Evolutionary conservation across 2,113 vertebrate species (phyloP).

Genomic region (Tetraodon nigroviridis): DNA sequence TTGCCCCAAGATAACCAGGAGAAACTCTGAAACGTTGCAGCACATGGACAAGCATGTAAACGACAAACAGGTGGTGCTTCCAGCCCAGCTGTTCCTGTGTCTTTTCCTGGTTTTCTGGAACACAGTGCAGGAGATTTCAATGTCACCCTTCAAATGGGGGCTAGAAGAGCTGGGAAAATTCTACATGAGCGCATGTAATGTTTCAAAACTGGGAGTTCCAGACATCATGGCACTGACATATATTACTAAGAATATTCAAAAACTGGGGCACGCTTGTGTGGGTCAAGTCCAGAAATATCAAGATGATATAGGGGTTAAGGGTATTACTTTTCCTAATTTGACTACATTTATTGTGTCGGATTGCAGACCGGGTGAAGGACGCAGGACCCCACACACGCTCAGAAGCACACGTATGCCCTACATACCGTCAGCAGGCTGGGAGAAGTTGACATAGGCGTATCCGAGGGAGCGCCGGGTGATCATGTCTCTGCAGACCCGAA

Average conservation of each 20-base stretch:
- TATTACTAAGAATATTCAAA: conserved; percentile 6
- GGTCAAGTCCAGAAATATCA: conserved; percentile 38
- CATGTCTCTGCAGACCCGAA: conserved; percentile 97
- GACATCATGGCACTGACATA: neutral
- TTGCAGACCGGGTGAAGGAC: neutral
- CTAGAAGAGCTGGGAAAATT: conserved; percentile 55
- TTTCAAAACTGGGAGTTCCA: neutral
- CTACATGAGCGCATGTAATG: neutral
- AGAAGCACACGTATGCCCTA: no score
- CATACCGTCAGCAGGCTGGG: conserved; percentile 92
- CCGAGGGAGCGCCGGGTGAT: conserved; percentile 96
- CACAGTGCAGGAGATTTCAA: conserved; percentile 27
- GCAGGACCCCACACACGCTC: neutral
- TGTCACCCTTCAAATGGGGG: conserved; percentile 65
- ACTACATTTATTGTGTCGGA: no score
- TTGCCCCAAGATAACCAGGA: conserved; percentile 9
- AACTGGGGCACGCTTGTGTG: conserved; percentile 59
- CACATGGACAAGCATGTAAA: conserved; percentile 1
- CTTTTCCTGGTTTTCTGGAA: conserved; percentile 17
- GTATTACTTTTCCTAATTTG: no score
- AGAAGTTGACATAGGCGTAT: conserved; percentile 99
- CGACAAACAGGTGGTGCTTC: neutral
- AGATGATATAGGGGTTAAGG: neutral
- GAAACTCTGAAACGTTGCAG: neutral
- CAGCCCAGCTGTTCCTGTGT: conserved; percentile 31